Evolutionary conservation across 2,113 vertebrate genomes (phyloP).

Genomic region (Hydropotes inermis): DNA sequence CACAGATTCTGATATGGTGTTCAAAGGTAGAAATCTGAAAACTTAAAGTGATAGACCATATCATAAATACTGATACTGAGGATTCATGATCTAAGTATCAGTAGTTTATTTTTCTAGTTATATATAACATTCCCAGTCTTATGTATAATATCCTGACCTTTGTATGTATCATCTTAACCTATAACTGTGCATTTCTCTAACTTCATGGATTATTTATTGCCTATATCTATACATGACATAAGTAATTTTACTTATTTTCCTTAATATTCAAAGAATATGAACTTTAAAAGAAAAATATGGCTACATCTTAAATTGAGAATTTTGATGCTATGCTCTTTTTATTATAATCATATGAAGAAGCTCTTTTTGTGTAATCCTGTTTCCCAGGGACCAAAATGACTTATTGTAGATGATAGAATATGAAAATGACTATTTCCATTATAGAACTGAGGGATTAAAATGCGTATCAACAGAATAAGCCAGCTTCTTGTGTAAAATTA

Average conservation of each 20-base stretch:
- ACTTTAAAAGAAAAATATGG: background rate
- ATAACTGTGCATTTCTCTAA: background rate
- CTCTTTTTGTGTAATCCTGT: background rate
- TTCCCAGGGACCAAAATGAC: slow-evolving; percentile 29
- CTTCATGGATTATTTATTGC: background rate
- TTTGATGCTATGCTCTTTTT: slow-evolving; percentile 20
- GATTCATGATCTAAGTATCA: background rate
- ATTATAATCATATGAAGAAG: background rate
- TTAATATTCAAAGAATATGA: background rate
- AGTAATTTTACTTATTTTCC: slow-evolving; percentile 26
- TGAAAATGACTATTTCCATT: slow-evolving; percentile 29
- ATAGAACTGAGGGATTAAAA: slow-evolving; percentile 12
- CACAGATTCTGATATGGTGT: background rate
- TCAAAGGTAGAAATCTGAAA: background rate
- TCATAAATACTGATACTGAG: background rate
- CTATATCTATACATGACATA: background rate
- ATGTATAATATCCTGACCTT: background rate
- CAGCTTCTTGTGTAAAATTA: slow-evolving; percentile 10
- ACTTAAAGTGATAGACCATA: background rate
- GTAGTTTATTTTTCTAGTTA: background rate
- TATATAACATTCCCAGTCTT: background rate
- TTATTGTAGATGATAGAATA: slow-evolving; percentile 29
- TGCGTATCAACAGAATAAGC: slow-evolving; percentile 34
- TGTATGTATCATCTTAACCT: background rate
- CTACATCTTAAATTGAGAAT: slow-evolving; percentile 30